Percentiles rank a stretch among this genome's conserved stretches.
Conservation (phyloP, 2,888 invertebrate species). For the Epirrhoe tristata region DNA sequence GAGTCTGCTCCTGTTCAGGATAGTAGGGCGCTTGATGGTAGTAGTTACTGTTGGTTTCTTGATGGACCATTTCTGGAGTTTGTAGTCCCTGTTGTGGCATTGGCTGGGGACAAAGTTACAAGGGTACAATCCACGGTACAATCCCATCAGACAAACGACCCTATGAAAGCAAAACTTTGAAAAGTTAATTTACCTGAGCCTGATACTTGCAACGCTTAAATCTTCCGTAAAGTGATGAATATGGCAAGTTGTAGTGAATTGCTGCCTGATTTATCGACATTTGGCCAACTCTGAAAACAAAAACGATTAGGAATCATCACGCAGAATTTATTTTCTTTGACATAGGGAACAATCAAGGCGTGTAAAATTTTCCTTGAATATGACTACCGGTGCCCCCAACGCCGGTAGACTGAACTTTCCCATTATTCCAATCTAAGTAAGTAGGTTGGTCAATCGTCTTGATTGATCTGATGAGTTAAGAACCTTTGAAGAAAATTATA, state of each 20-base stretch:
- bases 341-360: no score
- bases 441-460: no score
- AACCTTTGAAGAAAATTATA: no score
- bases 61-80: slow-evolving; percentile 50
- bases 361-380: no score
- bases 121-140: no score
- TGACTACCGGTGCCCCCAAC: no score
- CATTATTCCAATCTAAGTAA: no score
- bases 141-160: no score
- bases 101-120: slow-evolving; percentile 39
- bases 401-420: no score
- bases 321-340: not conserved
- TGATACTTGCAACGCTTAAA: slow-evolving; percentile 95
- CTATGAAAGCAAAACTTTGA: no score
- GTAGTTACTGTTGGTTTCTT: slow-evolving; percentile 57
- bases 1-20: slow-evolving; percentile 20
- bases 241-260: slow-evolving; percentile 95
- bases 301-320: slow-evolving; percentile 30
- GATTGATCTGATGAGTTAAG: no score
- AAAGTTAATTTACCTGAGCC: slow-evolving; percentile 66
- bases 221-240: slow-evolving; percentile 94
- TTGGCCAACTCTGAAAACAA: slow-evolving; percentile 89
- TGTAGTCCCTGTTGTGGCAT: slow-evolving; percentile 50
- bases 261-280: slow-evolving; percentile 98
- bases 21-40: slow-evolving; percentile 60